These are phyloP conservation scores for Cheilosia vulpina DNA, from an alignment of 2,888 invertebrate genomes.

Conservation along the genomic window DNA sequence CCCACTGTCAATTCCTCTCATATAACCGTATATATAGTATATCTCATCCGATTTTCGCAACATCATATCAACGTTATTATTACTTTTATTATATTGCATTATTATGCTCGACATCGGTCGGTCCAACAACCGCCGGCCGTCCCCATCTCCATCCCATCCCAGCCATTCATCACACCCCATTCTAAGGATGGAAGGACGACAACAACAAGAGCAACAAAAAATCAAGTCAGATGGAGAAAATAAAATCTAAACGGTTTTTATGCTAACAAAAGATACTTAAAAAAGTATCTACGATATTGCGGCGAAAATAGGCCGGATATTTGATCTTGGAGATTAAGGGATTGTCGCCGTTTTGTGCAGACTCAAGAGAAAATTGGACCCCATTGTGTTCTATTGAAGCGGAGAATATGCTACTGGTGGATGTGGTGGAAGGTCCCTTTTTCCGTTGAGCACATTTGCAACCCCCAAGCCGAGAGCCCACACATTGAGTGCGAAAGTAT, in stretches of 20 bases:
- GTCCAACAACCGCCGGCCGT: conserved; percentile 44
- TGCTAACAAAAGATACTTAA: conserved; percentile 75
- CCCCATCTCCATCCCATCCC: not conserved
- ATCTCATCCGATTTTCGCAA: conserved; percentile 73
- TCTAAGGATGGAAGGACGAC: conserved; percentile 21
- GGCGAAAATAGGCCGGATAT: conserved; percentile 78
- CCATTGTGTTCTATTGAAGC: conserved; percentile 77
- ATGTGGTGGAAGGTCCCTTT: conserved; percentile 16
- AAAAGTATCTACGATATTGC: conserved; percentile 77
- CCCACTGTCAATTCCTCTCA: conserved; percentile 7
- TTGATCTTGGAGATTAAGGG: conserved; percentile 78
- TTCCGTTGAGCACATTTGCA: conserved; percentile 32
- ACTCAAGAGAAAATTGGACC: conserved; percentile 78
- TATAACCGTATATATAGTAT: conserved; percentile 6
- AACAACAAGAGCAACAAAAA: conserved; percentile 23
- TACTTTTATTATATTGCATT: conserved; percentile 76
- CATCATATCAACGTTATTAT: conserved; percentile 74
- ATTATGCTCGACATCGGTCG: conserved; percentile 71
- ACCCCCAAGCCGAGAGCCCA: not conserved
- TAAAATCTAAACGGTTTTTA: conserved; percentile 73
- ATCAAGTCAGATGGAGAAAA: conserved; percentile 48
- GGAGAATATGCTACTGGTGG: conserved; percentile 72
- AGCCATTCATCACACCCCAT: conserved; percentile 28
- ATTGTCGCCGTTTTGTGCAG: conserved; percentile 78
- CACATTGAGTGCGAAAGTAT: conserved; percentile 51